Conservation (phyloP, 2,113 vertebrate species). For the Salvelinus alpinus region DNA sequence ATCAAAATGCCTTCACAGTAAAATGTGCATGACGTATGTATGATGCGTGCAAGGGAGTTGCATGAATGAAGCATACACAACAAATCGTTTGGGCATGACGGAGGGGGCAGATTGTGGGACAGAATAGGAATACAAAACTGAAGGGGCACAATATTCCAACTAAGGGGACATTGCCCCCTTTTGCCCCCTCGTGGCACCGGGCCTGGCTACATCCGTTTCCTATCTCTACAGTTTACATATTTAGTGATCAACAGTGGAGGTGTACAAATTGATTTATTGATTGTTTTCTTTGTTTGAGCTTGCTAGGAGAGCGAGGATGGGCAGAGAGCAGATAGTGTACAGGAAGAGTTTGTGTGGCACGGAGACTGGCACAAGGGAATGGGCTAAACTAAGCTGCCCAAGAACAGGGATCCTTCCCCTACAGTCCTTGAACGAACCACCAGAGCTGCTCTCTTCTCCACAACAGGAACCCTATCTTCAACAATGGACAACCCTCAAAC, state of each 20-base stretch:
- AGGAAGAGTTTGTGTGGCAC: background rate
- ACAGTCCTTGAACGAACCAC: slow-evolving; percentile 3
- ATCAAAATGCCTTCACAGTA: no score
- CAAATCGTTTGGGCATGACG: no score
- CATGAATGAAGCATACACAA: no score
- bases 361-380: background rate
- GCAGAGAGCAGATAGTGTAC: background rate
- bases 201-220: background rate
- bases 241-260: slow-evolving; percentile 2
- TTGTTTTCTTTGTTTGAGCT: slow-evolving; percentile 3
- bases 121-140: no score
- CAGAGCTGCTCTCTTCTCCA: background rate
- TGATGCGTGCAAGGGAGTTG: no score
- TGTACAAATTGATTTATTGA: slow-evolving; percentile 9
- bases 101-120: no score
- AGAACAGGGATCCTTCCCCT: background rate
- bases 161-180: no score
- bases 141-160: no score
- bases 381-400: background rate
- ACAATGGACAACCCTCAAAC: slow-evolving; percentile 1
- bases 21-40: no score
- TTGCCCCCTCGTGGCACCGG: no score
- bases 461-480: slow-evolving; percentile 13
- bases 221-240: background rate
- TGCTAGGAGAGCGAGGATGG: background rate